Conservation (phyloP, 2,888 invertebrate species). For the Caenorhabditis zanzibari region DNA sequence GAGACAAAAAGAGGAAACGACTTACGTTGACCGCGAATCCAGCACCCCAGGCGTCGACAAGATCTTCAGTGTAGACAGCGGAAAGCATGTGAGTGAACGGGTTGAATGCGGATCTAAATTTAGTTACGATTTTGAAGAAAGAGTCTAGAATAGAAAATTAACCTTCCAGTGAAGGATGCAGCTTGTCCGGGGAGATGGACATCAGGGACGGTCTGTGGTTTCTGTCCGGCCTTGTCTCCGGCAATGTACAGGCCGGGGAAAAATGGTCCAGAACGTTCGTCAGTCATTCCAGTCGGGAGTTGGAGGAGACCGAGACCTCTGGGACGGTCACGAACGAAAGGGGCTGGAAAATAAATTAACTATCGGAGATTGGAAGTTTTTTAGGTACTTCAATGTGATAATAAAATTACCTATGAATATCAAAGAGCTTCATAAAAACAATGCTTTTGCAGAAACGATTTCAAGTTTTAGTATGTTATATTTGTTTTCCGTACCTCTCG, state of each 20-base stretch:
- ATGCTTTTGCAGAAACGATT: too few relatives aligned
- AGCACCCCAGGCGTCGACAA: conserved; percentile 80
- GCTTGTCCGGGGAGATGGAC: conserved; percentile 77
- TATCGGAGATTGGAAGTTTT: too few relatives aligned
- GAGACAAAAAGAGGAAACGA: conserved; percentile 1
- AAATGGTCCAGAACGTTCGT: conserved; percentile 79
- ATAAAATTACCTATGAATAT: too few relatives aligned
- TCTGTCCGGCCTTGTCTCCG: conserved; percentile 78
- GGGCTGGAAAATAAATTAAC: conserved; percentile 58
- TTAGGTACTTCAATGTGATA: too few relatives aligned
- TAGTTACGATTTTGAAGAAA: not conserved
- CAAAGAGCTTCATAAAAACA: too few relatives aligned
- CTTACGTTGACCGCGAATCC: conserved; percentile 78
- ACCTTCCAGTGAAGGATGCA: conserved; percentile 76
- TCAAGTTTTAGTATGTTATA: too few relatives aligned
- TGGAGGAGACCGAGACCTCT: conserved; percentile 77
- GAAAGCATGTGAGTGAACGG: conserved; percentile 79
- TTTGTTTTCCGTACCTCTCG: conserved; percentile 33
- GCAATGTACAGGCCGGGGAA: conserved; percentile 79
- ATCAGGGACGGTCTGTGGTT: conserved; percentile 77
- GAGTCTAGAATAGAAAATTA: not conserved
- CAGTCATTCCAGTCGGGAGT: conserved; percentile 80
- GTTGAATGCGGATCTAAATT: conserved; percentile 77
- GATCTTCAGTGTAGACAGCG: conserved; percentile 79
- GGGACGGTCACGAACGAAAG: conserved; percentile 77